phyloP scores from a whole-genome alignment of 1,140 invertebrate genomes.

The Luehdorfia chinensis region DNA sequence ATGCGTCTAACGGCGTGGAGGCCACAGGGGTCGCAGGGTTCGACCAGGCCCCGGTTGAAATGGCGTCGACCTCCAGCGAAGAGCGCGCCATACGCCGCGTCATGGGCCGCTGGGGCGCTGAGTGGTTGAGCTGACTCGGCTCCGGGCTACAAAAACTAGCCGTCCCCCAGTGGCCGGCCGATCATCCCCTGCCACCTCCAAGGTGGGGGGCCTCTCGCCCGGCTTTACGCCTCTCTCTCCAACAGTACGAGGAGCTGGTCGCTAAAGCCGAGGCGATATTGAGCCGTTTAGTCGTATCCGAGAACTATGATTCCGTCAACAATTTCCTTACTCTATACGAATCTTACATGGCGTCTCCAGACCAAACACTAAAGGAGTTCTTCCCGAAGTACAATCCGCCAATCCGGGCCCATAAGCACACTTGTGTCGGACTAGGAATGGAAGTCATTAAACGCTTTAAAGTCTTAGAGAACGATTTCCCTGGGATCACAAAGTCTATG shows the following conservation, averaged over 20 bases:
- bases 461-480: constrained; percentile 61
- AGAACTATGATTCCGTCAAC: constrained; percentile 91
- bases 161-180: constrained; percentile 55
- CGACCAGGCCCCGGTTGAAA: constrained; percentile 45
- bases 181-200: constrained; percentile 82
- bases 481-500: constrained; percentile 81
- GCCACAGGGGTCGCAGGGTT: constrained; percentile 72
- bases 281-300: constrained; percentile 87
- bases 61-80: constrained; percentile 67
- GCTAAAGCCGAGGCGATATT: constrained; percentile 87
- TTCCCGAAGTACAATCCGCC: constrained; percentile 83
- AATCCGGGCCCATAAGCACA: constrained; percentile 87
- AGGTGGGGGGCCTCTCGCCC: constrained; percentile 78
- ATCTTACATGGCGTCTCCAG: constrained; percentile 78
- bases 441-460: constrained; percentile 82
- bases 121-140: constrained; percentile 96
- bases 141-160: constrained; percentile 75
- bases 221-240: constrained; percentile 80
- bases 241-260: constrained; percentile 87
- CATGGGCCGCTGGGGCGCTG: constrained; percentile 90
- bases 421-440: constrained; percentile 92
- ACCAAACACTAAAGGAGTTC: constrained; percentile 48
- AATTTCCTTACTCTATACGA: constrained; percentile 91
- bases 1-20: constrained; percentile 69
- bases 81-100: constrained; percentile 81